Evolutionary conservation across 1,140 invertebrate genomes (phyloP), one percentile per base, ranked within the genome.

Genomic region (Harpegnathos saltator): DNA sequence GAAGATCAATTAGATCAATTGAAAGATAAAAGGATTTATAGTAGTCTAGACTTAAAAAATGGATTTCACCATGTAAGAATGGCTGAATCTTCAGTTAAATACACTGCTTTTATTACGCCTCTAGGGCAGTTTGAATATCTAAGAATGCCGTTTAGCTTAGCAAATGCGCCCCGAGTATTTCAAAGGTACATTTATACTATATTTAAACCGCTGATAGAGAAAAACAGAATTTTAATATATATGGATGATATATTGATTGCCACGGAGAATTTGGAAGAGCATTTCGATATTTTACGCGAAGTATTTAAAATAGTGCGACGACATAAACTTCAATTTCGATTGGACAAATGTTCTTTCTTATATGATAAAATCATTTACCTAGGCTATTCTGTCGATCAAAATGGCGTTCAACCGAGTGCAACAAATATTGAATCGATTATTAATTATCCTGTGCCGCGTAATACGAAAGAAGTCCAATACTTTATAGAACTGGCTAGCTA

Each of bases 401-500:
- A 26, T 0, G 63, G 71, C 0, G 52, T 83, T 9, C 62, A 9
- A 11, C 54, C 44, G 1, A 75, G 62, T 3, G 1, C 19, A 0
- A 5, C n/a, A 0, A 74, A 66, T 38, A 33, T 74, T 2, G 9
- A 52, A 0, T 66, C 71, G 0, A n/a, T 68, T 15, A 11, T 83
- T 38, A 61, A 59, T 5, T 82, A 66, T 38, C 62, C 81, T 0
- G 3, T 48, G 0, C 81, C 81, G 4, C 61, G 50, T 3, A 82
- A 74, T 2, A 19, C 38, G 1, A 74, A 68, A 4, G 24, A 66
- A 1, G 33, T 72, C 12, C 69, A 52, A 0, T 58, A 29, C 0
- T 82, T 82, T 11, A 62, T 82, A 9, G 50, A 19, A 0, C 14
- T 82, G 0, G 68, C 78, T 0, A 81, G 66, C n/a, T 72, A 81